Evolutionary conservation across 2,797 vertebrate species (phyloP).

Genomic region (Myoxocephalus aenaeus): DNA sequence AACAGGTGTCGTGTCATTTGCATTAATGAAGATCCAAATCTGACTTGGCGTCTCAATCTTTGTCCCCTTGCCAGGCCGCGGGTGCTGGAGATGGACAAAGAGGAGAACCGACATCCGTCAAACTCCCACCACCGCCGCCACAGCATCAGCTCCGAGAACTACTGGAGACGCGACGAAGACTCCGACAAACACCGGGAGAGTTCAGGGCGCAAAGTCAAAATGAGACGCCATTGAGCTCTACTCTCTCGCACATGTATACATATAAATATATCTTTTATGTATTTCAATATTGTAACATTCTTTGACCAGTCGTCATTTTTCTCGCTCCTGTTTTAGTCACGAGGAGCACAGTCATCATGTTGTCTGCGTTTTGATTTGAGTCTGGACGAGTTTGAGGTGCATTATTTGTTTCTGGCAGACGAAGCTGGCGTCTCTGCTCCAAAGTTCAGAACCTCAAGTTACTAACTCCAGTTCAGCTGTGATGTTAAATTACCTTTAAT

Average conservation of each 20-base stretch:
- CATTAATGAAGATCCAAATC: neutral
- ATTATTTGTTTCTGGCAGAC: slow-evolving; percentile 57
- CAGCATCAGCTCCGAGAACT: slow-evolving; percentile 91
- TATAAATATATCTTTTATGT: slow-evolving; percentile 57
- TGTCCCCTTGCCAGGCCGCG: slow-evolving; percentile 85
- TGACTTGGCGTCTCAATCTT: neutral
- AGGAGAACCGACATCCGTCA: slow-evolving; percentile 93
- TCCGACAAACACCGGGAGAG: slow-evolving; percentile 85
- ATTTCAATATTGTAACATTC: slow-evolving; percentile 51
- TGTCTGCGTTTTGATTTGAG: slow-evolving; percentile 53
- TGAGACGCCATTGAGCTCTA: slow-evolving; percentile 92
- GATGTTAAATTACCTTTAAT: slow-evolving; percentile 55
- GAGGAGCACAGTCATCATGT: slow-evolving; percentile 45
- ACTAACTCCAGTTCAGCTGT: slow-evolving; percentile 46
- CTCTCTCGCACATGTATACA: slow-evolving; percentile 24
- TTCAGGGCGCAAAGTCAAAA: slow-evolving; percentile 93
- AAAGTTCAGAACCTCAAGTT: slow-evolving; percentile 43
- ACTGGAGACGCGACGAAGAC: slow-evolving; percentile 91
- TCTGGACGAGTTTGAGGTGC: slow-evolving; percentile 53
- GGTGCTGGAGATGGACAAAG: slow-evolving; percentile 98
- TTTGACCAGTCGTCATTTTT: slow-evolving; percentile 44
- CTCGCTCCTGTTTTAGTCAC: slow-evolving; percentile 49
- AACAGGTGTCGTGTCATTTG: neutral
- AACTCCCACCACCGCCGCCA: slow-evolving; percentile 83
- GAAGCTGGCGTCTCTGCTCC: slow-evolving; percentile 52